A percentile compares a stretch with the other conserved stretches of the same genome.
Evolutionary conservation across 2,797 vertebrate species (phyloP).

Genomic region (Lacerta agilis): DNA sequence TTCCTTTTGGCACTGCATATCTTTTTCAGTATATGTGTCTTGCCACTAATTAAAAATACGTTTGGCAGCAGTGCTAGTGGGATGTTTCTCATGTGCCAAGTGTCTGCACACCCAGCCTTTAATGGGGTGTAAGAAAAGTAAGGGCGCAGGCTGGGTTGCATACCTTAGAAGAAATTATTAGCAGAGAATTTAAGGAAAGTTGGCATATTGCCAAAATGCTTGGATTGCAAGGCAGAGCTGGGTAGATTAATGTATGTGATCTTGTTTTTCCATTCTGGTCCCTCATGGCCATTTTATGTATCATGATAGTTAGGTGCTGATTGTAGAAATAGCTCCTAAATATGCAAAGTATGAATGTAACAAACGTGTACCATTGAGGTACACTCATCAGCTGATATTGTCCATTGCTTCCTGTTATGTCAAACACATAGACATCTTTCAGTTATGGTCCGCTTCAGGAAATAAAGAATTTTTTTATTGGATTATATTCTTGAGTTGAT

Average conservation of each 20-base stretch:
- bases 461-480: not conserved
- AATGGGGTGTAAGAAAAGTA: conserved; percentile 14
- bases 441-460: not conserved
- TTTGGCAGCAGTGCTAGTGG: not conserved
- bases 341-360: not conserved
- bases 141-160: not conserved
- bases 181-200: not conserved
- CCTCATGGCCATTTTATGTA: not conserved
- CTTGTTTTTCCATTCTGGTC: not conserved
- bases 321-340: not conserved
- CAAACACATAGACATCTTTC: not conserved
- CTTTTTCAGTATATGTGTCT: not conserved
- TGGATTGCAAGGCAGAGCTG: not conserved
- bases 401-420: not conserved
- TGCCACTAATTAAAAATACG: not conserved
- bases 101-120: not conserved
- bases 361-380: not conserved
- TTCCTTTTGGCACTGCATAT: not conserved
- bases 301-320: not conserved
- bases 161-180: conserved; percentile 2
- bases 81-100: not conserved
- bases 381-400: not conserved
- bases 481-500: not conserved
- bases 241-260: not conserved
- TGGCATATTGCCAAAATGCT: conserved; percentile 16